phyloP scores from a whole-genome alignment of 2,113 vertebrate genomes.

The Cottus gobio region DNA sequence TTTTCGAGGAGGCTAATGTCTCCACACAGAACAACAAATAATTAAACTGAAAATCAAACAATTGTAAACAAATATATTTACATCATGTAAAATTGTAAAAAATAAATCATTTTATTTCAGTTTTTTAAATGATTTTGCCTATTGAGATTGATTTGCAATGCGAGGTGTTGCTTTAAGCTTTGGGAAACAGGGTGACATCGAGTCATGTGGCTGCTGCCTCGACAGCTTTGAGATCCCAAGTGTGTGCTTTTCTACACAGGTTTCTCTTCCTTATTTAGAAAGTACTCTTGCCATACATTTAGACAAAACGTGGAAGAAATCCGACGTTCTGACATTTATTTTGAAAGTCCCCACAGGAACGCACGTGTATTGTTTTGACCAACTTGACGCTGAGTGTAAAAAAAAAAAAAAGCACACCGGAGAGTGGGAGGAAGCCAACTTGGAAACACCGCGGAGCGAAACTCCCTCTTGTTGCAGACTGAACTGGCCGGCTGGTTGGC shows the following conservation, averaged over 20 bases:
- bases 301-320: neutral
- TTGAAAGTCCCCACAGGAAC: constrained; percentile 53
- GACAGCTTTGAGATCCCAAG: no score
- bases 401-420: neutral
- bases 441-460: constrained; percentile 62
- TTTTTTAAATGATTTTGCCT: no score
- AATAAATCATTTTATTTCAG: no score
- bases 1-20: neutral
- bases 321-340: constrained; percentile 7
- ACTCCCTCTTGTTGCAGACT: constrained; percentile 51
- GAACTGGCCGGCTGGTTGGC: constrained; percentile 43
- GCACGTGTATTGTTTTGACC: fast-evolving
- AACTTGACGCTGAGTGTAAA: neutral
- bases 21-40: neutral
- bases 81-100: no score
- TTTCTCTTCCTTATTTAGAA: no score
- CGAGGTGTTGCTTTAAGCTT: no score
- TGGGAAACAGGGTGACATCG: no score
- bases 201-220: no score
- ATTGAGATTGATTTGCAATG: no score
- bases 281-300: neutral
- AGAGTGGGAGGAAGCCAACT: constrained; percentile 70
- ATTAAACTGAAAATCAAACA: neutral
- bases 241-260: no score
- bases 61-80: neutral